These are phyloP conservation scores for Dipodomys ordii DNA, from an alignment of 2,113 vertebrate species.

Conservation along the genomic window DNA sequence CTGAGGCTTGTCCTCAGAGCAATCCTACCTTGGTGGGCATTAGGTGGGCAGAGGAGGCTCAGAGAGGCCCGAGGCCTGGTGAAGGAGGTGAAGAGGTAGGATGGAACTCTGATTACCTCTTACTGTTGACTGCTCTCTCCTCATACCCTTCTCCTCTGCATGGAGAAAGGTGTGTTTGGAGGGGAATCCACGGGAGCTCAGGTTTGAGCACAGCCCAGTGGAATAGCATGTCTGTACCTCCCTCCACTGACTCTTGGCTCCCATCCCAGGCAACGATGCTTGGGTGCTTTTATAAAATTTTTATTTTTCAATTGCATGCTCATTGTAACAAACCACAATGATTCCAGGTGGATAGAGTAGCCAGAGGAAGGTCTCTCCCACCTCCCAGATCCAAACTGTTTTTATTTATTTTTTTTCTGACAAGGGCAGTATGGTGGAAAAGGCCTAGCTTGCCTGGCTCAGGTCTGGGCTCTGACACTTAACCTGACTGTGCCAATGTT, in stretches of 20 bases:
- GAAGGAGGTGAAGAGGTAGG: neutral
- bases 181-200: neutral
- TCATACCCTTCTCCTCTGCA: fast-evolving
- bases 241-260: constrained; percentile 48
- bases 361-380: neutral
- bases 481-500: neutral
- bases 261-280: constrained; percentile 53
- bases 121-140: fast-evolving
- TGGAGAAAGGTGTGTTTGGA: fast-evolving
- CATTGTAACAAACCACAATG: constrained; percentile 71
- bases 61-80: neutral
- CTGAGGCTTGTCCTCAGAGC: neutral
- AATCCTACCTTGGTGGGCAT: fast-evolving
- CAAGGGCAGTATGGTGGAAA: fast-evolving
- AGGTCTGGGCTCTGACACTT: neutral
- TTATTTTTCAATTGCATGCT: constrained; percentile 76
- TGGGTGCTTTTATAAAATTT: constrained; percentile 67
- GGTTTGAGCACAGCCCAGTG: neutral
- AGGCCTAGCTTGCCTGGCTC: fast-evolving
- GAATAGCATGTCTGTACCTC: neutral
- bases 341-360: neutral
- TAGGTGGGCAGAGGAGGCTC: neutral
- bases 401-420: neutral
- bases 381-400: neutral
- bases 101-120: neutral